Evolutionary conservation across 1,140 invertebrate species (phyloP), one percentile per base, ranked within the genome.

Genomic region (Leptinotarsa undecemlineata): DNA sequence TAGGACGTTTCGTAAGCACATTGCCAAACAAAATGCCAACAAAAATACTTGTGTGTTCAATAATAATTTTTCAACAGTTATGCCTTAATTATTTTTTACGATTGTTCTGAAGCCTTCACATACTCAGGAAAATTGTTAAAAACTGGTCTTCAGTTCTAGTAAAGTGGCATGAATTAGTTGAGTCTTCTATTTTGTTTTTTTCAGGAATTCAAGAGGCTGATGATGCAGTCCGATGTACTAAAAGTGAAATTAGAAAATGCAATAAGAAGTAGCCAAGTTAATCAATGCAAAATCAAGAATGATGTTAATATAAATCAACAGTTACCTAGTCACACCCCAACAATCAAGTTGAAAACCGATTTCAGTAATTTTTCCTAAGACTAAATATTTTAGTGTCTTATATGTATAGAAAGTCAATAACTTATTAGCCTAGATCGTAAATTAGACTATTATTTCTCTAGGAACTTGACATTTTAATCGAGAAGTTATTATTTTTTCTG

Each of bases 271-370:
- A 91, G 87, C 79, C 93, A 94, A 80, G 90, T 90, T 81, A 85
- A 81, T 23, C 87, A 85, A 74, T 84, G 78, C 80, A 85, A 84
- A 74, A 84, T 85, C 63, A 85, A 85, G 75, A 78, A 79, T 57
- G 82, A 84, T 74, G 71, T 82, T 60, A 86, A 80, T 78, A 82
- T 79, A 74, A 82, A 73, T 72, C 85, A 90, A 80, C 85, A 86
- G 61, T 82, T 85, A 67, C 87, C 86, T 74, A 88, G 87, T 69
- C 90, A 91, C 80, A 89, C 90, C 75, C 93, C 94, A 68, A 93
- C 95, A 13, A 98, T 98, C 80, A 96, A 96, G 85, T 88, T 98
- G 63, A 98, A 97, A 89, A 98, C 95, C 19, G 95, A 98, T 86
- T 99, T 99, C 84, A 96, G 95, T 80, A 97, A 98, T 87, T 98